phyloP scores from a whole-genome alignment of 2,797 vertebrate genomes.

The Schizopygopsis malacanthus region DNA sequence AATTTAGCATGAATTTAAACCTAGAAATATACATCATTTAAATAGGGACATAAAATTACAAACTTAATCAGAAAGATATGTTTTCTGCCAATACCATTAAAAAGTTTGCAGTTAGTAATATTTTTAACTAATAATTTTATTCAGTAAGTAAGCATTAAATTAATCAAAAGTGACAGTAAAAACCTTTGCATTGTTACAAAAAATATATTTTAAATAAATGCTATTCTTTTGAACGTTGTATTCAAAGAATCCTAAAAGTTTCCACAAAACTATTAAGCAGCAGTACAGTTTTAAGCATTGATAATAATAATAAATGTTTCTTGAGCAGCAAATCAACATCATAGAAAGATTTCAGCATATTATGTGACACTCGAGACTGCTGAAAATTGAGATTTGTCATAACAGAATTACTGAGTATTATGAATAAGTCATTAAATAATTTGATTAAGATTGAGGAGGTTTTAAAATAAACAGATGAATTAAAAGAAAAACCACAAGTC shows the following conservation, averaged over 20 bases:
- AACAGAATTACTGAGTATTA: background rate
- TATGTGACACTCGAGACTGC: background rate
- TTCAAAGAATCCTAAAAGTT: background rate
- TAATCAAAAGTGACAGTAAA: background rate
- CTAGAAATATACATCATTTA: slow-evolving; percentile 5
- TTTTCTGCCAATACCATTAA: background rate
- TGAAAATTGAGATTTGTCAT: background rate
- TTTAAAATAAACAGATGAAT: slow-evolving; percentile 6
- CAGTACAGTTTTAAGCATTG: background rate
- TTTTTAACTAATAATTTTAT: background rate
- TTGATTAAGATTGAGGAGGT: background rate
- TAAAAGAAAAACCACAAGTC: background rate
- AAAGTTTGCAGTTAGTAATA: background rate
- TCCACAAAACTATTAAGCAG: background rate
- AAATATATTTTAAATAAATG: background rate
- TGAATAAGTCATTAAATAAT: background rate
- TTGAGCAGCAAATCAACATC: background rate
- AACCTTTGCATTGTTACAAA: background rate
- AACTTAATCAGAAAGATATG: background rate
- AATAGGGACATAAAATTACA: background rate
- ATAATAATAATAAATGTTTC: background rate
- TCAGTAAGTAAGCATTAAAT: background rate
- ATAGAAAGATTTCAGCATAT: background rate
- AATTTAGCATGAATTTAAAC: background rate
- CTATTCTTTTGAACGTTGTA: background rate